Base-by-base conservation (phyloP, 2,797 vertebrate genomes). In the Ctenopoma kingsleyae region DNA sequence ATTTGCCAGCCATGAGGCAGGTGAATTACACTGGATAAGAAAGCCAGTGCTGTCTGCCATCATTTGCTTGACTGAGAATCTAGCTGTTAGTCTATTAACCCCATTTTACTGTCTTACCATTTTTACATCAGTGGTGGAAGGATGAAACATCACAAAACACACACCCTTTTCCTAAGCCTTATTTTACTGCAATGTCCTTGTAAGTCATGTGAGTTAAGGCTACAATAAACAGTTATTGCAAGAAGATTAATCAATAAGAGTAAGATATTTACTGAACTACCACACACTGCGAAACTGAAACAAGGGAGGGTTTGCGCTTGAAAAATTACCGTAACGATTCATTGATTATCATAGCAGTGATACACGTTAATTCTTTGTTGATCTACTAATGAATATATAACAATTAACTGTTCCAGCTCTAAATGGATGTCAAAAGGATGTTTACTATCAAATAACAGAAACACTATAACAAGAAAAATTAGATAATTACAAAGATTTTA, bases 61-160 rank as follows among this genome's bases (percentile, higher is more conserved):
- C 76, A 81, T 92, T 89, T 90, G 74, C 85, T 73, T 85, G 79
- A 81, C 71, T 73, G 83, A 71, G 69, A 89, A 86, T 85, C 81
- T 74, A 80, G 70, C 87, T 89, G 79, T 89, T 89, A 82, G 85
- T 88, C 84, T 82, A 89, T 90, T 91, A 91, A 90, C 90, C 85
- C 82, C 72, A 64, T 91, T 89, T 91, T 68, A 78, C 67, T 70
- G 54, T 83, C 77, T 82, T 80, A 64, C 57, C 53, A 53, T 76
- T 86, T 87, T 84, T 73, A 82, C 75, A 82, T 90, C 83, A 82
- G 74, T 59, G 59, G 71, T 68, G 69, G 61, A 72, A 44, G 61
- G 64, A 78, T 55, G 40, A 73, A 84, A 79, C 58, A 81, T 61
- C 27, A 61, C 23, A 67, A 59, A 61, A 76, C 17, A 55, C 49